Conservation (phyloP, 2,797 vertebrate genomes). For the Chanos chanos region DNA sequence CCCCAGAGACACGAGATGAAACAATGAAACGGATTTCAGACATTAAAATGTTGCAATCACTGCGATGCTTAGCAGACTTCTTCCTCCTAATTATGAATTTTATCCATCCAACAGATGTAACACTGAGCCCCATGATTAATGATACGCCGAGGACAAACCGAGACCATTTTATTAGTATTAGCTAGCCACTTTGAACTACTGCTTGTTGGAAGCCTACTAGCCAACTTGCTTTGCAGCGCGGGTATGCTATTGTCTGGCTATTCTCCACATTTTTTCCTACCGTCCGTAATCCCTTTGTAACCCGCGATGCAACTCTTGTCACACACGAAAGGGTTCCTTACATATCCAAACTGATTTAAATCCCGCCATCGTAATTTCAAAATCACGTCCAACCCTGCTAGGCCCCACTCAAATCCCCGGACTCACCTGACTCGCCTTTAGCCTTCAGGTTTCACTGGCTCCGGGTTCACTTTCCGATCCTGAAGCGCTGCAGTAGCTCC, state of each 20-base stretch:
- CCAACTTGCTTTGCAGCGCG: conserved; percentile 57
- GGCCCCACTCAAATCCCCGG: conserved; percentile 73
- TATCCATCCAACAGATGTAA: conserved; percentile 5
- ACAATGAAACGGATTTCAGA: conserved; percentile 74
- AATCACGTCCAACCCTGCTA: conserved; percentile 39
- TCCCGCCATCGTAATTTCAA: conserved; percentile 52
- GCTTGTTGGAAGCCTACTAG: conserved; percentile 59
- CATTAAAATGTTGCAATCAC: conserved; percentile 34
- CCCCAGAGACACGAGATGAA: conserved; percentile 75
- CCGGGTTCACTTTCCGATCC: conserved; percentile 78
- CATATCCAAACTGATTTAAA: conserved; percentile 7
- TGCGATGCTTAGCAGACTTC: conserved; percentile 11
- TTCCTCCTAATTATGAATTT: background rate
- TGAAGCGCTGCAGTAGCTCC: conserved; percentile 74
- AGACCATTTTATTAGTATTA: conserved; percentile 48
- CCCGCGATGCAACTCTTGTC: background rate
- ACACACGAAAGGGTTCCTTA: background rate
- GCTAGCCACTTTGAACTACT: conserved; percentile 53
- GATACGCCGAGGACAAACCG: conserved; percentile 14
- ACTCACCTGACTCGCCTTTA: conserved; percentile 77
- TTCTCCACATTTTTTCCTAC: conserved; percentile 40
- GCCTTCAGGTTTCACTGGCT: conserved; percentile 74
- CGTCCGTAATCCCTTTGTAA: background rate
- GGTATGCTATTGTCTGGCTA: conserved; percentile 69
- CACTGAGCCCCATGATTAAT: conserved; percentile 4